phyloP scores from a whole-genome alignment of 2,888 invertebrate genomes.

The Apodemia mormo region DNA sequence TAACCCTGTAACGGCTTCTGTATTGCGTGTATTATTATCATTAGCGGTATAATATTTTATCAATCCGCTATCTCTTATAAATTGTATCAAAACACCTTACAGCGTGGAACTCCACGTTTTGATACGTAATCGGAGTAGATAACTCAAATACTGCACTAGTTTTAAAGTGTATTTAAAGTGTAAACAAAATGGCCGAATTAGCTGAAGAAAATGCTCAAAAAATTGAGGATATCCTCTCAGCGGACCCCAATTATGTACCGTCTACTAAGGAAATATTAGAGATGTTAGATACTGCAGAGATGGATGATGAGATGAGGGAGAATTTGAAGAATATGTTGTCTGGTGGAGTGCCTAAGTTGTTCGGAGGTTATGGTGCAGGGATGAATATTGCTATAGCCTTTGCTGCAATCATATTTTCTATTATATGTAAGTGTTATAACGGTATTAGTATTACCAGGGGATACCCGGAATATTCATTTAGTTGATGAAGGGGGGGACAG shows the following conservation, averaged over 20 bases:
- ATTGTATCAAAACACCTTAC: slow-evolving; percentile 37
- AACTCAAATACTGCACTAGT: slow-evolving; percentile 17
- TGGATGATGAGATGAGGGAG: slow-evolving; percentile 84
- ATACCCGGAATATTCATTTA: no score
- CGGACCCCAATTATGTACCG: slow-evolving; percentile 65
- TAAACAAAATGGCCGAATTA: slow-evolving; percentile 39
- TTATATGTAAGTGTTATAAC: slow-evolving; percentile 56
- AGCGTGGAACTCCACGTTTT: slow-evolving; percentile 53
- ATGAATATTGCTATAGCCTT: slow-evolving; percentile 52
- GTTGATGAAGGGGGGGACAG: no score
- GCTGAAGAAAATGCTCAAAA: slow-evolving; percentile 44
- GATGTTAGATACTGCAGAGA: slow-evolving; percentile 80
- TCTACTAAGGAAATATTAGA: slow-evolving; percentile 80
- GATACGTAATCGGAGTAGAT: slow-evolving; percentile 31
- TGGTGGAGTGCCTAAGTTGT: slow-evolving; percentile 64
- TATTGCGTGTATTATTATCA: no score
- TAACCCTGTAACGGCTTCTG: no score
- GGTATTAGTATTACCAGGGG: not conserved
- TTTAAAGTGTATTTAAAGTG: slow-evolving; percentile 8
- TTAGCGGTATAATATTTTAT: not conserved
- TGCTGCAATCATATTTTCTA: slow-evolving; percentile 56
- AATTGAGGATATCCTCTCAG: slow-evolving; percentile 55
- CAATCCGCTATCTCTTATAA: slow-evolving; percentile 31
- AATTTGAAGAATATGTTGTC: slow-evolving; percentile 76
- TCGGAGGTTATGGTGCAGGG: slow-evolving; percentile 53